Conservation (phyloP, 1,140 invertebrate species). For the Drepana arcuata region DNA sequence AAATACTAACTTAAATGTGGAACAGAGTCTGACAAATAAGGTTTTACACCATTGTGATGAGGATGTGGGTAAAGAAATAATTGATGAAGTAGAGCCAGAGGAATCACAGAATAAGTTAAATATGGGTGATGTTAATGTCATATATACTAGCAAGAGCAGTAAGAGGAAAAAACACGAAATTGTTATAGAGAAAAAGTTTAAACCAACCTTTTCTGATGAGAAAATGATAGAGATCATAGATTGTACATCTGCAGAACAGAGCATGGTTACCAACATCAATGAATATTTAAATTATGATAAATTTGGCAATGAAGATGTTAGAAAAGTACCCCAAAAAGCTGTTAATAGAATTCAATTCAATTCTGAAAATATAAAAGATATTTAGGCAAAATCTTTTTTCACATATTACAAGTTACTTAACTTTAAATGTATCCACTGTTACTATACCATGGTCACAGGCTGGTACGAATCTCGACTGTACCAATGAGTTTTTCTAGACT, state of each 20-base stretch:
- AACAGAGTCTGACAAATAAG: too few species aligned
- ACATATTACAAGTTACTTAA: neutral
- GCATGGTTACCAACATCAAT: conserved; percentile 45
- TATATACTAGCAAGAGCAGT: conserved; percentile 15
- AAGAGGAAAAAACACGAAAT: conserved; percentile 9
- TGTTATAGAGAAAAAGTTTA: conserved; percentile 2
- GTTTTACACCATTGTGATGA: too few species aligned
- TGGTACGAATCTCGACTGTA: too few species aligned
- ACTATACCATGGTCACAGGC: neutral
- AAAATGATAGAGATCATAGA: conserved; percentile 37
- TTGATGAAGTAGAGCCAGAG: too few species aligned
- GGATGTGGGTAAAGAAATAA: too few species aligned
- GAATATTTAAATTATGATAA: conserved; percentile 48
- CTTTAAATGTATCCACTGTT: too few species aligned
- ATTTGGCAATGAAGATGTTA: conserved; percentile 45
- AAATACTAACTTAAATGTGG: neutral
- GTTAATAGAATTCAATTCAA: conserved; percentile 51
- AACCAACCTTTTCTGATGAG: neutral
- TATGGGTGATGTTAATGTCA: conserved; percentile 45
- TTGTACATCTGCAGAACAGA: conserved; percentile 35
- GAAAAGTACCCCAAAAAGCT: conserved; percentile 31
- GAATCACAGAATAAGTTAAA: conserved; percentile 40
- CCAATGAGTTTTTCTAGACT: too few species aligned
- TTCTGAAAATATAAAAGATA: conserved; percentile 33
- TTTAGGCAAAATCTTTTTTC: conserved; percentile 5